phyloP scores from a whole-genome alignment of 2,113 vertebrate species.

The Hemichromis elongatus region DNA sequence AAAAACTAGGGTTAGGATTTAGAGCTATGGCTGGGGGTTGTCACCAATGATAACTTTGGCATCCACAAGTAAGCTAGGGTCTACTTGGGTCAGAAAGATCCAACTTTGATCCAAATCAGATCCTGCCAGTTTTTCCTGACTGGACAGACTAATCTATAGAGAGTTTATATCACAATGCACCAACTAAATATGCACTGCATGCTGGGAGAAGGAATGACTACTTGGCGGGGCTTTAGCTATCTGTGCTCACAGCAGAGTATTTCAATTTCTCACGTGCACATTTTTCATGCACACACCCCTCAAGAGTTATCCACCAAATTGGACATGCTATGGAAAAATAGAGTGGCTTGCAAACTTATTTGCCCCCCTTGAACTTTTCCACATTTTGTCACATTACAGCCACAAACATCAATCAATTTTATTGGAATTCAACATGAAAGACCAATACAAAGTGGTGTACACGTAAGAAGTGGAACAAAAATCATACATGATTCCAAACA shows the following conservation, averaged over 20 bases:
- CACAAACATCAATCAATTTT: too few relatives aligned
- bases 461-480: too few relatives aligned
- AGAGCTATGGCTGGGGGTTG: neutral
- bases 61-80: neutral
- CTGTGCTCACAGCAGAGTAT: neutral
- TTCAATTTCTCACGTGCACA: neutral
- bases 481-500: too few relatives aligned
- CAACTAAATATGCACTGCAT: neutral
- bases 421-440: too few relatives aligned
- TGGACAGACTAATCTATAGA: neutral
- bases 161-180: neutral
- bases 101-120: too few relatives aligned
- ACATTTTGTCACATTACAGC: too few relatives aligned
- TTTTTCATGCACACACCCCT: neutral
- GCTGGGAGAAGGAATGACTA: neutral
- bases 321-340: neutral
- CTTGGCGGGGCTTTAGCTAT: neutral
- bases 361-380: too few relatives aligned
- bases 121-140: neutral
- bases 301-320: neutral
- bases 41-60: neutral
- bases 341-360: too few relatives aligned
- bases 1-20: too few relatives aligned
- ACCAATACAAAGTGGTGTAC: too few relatives aligned
- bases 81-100: neutral